Base-by-base conservation (phyloP, 2,113 vertebrate genomes). In the Ciconia stormi region DNA sequence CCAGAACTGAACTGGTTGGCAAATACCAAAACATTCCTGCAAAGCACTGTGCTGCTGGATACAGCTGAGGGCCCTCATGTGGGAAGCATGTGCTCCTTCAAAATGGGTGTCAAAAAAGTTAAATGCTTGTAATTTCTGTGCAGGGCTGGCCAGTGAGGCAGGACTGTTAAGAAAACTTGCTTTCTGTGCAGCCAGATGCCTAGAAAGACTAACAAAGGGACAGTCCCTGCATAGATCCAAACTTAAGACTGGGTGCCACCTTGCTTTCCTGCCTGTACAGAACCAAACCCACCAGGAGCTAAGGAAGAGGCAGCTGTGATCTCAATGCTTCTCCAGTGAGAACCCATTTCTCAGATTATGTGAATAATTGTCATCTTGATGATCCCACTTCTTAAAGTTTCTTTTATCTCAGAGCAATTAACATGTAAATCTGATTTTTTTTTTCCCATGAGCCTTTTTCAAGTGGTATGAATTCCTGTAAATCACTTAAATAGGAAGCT, bases 401-500 rank as follows among this genome's bases (percentile, higher is more conserved):
- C 77, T 95, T 91, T 82, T 94, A 52, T 95, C 50, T 97, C 73
- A 18, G 32, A 66, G 78, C 84, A 93, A 90, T 97, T 97, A 89
- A 66, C 80, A 87, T 91, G 74, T 89, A 92, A 92, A 96, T 90
- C 20, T 73, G 77, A 8, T 15, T 3, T 7, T 46, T 40, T 66
- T 82, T 55, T 67, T 42, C 6, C 80, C 42, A 26, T 29, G 84
- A 96, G 93, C 40, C 36, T 92, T 88, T 95, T 93, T 88, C 87
- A 93, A 96, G 93, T 79, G 49, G 27, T 91, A 71, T 83, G 53
- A 94, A 80, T 94, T 90, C 67, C 46, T 91, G 15, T 87, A 88
- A 93, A 62, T 82, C 49, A 44, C 52, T 89, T 82, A 46, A 90
- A 78, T 71, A 59, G 89, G 82, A 95, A 95, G 87, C 82, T 97